Percentiles rank a stretch among this genome's conserved stretches.
These are phyloP conservation scores for Hymenopus coronatus DNA, from an alignment of 2,888 invertebrate species.

Conservation along the genomic window DNA sequence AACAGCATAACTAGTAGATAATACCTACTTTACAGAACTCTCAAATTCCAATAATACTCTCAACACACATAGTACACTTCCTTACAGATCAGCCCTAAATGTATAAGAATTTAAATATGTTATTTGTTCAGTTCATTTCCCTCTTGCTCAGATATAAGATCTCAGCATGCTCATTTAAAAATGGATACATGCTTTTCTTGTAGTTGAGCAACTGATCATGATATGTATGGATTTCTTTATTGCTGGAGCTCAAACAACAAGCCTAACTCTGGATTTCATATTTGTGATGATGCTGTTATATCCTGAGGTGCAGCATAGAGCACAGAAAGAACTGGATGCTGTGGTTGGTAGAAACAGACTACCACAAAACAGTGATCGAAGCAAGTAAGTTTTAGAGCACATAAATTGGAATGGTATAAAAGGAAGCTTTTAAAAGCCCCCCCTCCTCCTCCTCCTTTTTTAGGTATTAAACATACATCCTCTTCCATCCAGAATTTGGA, in stretches of 20 bases:
- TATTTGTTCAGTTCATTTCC: no score
- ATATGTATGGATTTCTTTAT: constrained; percentile 56
- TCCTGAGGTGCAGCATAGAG: constrained; percentile 57
- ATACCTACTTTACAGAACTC: no score
- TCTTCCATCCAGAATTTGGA: no score
- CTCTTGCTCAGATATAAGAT: not conserved
- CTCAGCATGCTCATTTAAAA: not conserved
- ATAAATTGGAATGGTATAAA: no score
- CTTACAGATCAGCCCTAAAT: no score
- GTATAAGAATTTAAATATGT: no score
- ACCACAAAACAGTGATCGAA: constrained; percentile 50
- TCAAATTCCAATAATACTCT: no score
- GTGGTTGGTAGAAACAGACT: constrained; percentile 47
- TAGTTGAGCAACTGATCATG: constrained; percentile 56
- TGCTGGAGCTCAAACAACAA: constrained; percentile 60
- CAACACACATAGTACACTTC: no score
- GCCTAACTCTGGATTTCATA: constrained; percentile 60
- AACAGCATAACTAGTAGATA: no score
- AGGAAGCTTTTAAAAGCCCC: no score
- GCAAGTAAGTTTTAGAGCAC: constrained; percentile 44
- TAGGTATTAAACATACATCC: no score
- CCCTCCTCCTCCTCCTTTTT: no score
- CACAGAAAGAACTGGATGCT: constrained; percentile 54
- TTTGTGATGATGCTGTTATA: constrained; percentile 58
- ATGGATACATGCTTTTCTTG: not conserved